Conservation (phyloP, 2,797 vertebrate species). For the Coendou prehensilis region DNA sequence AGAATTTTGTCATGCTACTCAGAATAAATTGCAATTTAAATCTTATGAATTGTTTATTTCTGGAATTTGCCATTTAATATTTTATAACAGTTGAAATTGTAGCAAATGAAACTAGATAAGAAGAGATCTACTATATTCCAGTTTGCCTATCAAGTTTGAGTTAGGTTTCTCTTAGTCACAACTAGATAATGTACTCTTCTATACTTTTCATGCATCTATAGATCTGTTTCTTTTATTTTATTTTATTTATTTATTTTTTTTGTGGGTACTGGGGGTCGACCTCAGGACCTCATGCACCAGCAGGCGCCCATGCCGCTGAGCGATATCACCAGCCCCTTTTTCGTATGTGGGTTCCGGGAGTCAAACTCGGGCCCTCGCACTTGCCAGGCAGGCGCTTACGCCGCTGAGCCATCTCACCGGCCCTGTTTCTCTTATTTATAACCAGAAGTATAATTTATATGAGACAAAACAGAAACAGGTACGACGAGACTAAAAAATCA, state of each 20-base stretch:
- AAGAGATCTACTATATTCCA: neutral
- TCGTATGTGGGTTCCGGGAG: no score
- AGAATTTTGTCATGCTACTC: neutral
- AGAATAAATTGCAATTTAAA: neutral
- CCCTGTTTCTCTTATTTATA: neutral
- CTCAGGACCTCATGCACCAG: no score
- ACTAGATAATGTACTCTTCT: neutral
- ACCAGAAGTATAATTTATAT: neutral
- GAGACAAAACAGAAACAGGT: slow-evolving; percentile 31
- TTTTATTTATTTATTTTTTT: no score
- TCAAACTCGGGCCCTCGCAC: no score
- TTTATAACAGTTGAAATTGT: neutral
- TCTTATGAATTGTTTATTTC: neutral
- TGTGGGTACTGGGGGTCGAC: no score
- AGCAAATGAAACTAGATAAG: neutral
- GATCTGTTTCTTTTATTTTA: neutral
- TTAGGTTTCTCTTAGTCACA: slow-evolving; percentile 5
- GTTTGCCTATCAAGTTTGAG: neutral
- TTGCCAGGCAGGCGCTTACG: no score
- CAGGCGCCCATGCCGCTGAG: no score
- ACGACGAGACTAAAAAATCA: neutral
- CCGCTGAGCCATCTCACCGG: no score
- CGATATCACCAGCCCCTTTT: no score
- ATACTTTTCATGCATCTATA: neutral
- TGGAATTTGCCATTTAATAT: neutral